Evolutionary conservation across 1,140 invertebrate genomes (phyloP), one percentile per base, ranked within the genome.

Genomic region (Drosophila lini): DNA sequence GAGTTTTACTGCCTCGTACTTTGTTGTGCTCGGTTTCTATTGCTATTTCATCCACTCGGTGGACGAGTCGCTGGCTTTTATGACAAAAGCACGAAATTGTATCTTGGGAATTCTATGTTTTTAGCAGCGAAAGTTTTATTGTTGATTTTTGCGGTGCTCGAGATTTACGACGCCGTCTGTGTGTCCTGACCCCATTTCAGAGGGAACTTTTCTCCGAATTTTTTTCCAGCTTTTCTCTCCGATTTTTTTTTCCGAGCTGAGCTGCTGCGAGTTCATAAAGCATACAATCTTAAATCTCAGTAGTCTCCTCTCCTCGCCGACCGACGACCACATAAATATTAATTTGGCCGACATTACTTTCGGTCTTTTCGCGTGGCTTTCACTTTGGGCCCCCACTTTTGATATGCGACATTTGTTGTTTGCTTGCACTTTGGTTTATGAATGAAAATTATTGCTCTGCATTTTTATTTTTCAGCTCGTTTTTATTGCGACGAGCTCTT

Each of bases 91-190:
- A 71, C 63, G 47, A 76, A 79, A 82, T 80, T 84, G 81, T 84
- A 64, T 78, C 79, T 80, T 65, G 70, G 78, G 71, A 82, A 50
- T 77, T 77, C 57, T 55, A 44, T 68, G 63, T 77, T 81, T 76
- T 71, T 55, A 65, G 75, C 76, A 62, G 67, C 69, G 45, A 69
- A 88, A 88, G 70, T 86, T 86, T 86, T 86, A 83, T 80, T 86
- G 83, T 83, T 88, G 78, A 79, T 85, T 88, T 86, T 77, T 83
- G 73, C 62, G 67, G 84, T 70, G 59, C 68, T 74, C 47, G 25
- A 82, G 86, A 88, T 86, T 86, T 86, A 86, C 76, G 80, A 80
- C 74, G 19, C 47, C 25, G 42, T 28, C 53, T n/a, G 44, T 65
- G 73, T 67, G 73, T 67, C 55, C 73, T 76, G 74, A 59, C 74